These are phyloP conservation scores for Pogonocherus hispidulus DNA, from an alignment of 2,888 invertebrate species.

Conservation along the genomic window DNA sequence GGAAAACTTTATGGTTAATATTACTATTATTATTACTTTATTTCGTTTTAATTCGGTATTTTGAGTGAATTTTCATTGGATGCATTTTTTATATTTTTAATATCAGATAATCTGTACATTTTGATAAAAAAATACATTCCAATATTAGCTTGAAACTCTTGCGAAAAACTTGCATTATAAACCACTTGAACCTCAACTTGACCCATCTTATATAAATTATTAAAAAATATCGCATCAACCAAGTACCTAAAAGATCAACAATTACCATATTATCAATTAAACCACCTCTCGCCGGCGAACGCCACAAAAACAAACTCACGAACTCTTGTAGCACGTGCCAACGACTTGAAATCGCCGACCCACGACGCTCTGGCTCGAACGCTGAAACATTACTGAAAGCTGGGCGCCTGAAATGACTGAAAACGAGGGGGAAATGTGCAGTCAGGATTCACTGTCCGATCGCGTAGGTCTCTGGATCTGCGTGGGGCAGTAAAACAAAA, in stretches of 20 bases:
- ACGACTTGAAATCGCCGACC: background rate
- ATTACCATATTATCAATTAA: background rate
- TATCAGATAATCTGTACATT: too few species aligned
- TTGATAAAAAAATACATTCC: too few species aligned
- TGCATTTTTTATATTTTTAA: too few species aligned
- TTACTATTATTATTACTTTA: too few species aligned
- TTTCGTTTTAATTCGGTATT: too few species aligned
- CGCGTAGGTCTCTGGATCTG: background rate
- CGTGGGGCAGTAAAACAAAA: too few species aligned
- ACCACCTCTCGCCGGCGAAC: background rate
- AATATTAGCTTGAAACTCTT: too few species aligned
- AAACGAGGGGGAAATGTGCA: conserved; percentile 20
- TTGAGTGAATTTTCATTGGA: too few species aligned
- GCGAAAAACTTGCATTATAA: too few species aligned
- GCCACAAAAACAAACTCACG: background rate
- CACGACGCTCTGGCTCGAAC: conserved; percentile 19
- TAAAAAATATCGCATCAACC: background rate
- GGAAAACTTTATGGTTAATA: too few species aligned
- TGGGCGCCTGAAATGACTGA: conserved; percentile 23
- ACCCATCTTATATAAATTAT: background rate
- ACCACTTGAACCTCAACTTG: too few species aligned
- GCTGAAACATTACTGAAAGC: conserved; percentile 30
- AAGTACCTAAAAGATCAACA: too few species aligned
- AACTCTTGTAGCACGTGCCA: conserved; percentile 29
- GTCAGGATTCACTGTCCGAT: background rate